Base-by-base conservation (phyloP, 2,113 vertebrate species). In the Trichechus manatus region DNA sequence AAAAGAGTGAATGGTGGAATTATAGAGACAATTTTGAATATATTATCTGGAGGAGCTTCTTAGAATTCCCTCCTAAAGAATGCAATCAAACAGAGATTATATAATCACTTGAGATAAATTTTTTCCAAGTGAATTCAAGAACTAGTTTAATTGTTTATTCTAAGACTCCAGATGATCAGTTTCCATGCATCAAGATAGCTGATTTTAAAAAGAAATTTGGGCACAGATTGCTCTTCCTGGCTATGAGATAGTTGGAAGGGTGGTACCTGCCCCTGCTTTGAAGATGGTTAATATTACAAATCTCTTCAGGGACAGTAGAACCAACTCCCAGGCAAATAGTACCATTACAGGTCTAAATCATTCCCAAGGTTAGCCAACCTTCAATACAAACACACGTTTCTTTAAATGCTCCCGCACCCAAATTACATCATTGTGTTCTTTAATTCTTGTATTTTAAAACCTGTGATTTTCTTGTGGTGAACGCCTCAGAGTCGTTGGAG, bases 341-440 rank as follows among this genome's bases (percentile, higher is more conserved):
- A 27, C 66, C 15, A 19, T 95, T 80, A 66, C 70, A 93, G 84
- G 89, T 93, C 87, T 94, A 77, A 97, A 96, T 17, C 72, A 75
- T 96, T 97, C 78, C 81, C 94, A 97, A 97, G 77, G 91, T 85
- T 98, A 94, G 61, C 81, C 85, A 96, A 64, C 74, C 95, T 94
- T 96, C 96, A 97, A 98, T 96, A 97, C 91, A 97, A 0, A 6
- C 68, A 97, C 59, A 78, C 87, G 96, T 96, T 93, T 82, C 77
- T 98, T 92, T 96, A 97, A 98, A 98, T 94, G 97, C 78, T 90
- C 94, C 80, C 93, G 97, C 96, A 98, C 96, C 95, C 94, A 97
- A 97, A 98, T 95, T 97, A 96, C 97, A 98, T 98, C 97, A 98
- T 97, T 98, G 96, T 97, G 98, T 98, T 98, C 96, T 98, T 98